phyloP scores from a whole-genome alignment of 2,797 vertebrate genomes.

The Schizothorax lantsangensis region DNA sequence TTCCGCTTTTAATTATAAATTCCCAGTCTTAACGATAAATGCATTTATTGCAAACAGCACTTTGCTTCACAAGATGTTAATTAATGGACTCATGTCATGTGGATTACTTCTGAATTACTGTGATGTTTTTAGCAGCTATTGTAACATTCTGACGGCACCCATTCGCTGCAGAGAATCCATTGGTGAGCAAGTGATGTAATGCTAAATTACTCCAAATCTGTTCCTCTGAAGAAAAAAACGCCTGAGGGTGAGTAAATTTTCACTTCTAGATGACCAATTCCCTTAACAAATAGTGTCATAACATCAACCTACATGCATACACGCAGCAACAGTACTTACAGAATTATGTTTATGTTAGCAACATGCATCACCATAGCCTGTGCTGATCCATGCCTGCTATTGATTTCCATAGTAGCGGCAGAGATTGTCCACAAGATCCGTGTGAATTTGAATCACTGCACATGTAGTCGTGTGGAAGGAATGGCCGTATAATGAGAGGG shows the following conservation, averaged over 20 bases:
- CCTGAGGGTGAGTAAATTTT: background rate
- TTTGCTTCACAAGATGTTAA: background rate
- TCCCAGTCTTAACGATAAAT: background rate
- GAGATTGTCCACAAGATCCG: slow-evolving; percentile 38
- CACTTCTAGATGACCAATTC: background rate
- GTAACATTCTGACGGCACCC: background rate
- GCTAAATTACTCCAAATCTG: background rate
- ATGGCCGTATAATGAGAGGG: slow-evolving; percentile 44
- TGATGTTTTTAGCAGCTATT: background rate
- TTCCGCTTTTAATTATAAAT: background rate
- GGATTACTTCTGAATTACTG: background rate
- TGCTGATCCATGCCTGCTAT: slow-evolving; percentile 28
- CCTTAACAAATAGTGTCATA: background rate
- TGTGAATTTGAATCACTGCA: slow-evolving; percentile 43
- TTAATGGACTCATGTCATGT: background rate
- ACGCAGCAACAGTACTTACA: background rate
- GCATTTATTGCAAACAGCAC: background rate
- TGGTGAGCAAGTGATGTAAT: background rate
- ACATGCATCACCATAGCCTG: slow-evolving; percentile 6
- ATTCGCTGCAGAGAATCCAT: background rate
- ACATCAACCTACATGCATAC: background rate
- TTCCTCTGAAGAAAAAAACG: background rate
- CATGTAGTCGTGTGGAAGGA: slow-evolving; percentile 30
- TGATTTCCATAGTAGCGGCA: slow-evolving; percentile 40
- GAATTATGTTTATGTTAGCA: background rate